Percentiles rank a stretch among this genome's conserved stretches.
Conservation (phyloP, 2,113 vertebrate species). For the Petromus typicus region DNA sequence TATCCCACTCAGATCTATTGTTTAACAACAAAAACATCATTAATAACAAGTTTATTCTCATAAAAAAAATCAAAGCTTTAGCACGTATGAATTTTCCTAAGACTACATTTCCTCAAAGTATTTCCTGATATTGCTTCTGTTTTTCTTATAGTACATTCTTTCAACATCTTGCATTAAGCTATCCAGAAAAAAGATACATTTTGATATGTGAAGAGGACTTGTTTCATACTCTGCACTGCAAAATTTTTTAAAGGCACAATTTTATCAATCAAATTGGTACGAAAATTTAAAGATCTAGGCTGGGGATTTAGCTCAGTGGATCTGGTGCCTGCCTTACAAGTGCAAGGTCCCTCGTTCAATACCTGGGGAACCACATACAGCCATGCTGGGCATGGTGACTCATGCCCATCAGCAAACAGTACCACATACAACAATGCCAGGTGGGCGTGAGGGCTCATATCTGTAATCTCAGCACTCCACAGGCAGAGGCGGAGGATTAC, state of each 20-base stretch:
- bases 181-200: neutral
- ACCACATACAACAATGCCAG: too few species aligned
- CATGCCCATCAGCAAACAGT: too few species aligned
- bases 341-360: too few species aligned
- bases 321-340: too few species aligned
- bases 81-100: neutral
- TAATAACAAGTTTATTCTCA: conserved; percentile 32
- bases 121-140: neutral
- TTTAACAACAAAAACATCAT: conserved; percentile 71
- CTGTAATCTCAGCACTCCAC: too few species aligned
- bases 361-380: too few species aligned
- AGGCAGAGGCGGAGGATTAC: too few species aligned
- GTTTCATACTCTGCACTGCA: neutral
- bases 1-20: conserved; percentile 98
- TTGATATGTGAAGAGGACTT: neutral
- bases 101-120: neutral
- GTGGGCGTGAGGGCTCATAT: too few species aligned
- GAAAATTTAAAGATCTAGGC: neutral
- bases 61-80: conserved; percentile 25
- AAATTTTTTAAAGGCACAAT: neutral
- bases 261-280: neutral
- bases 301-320: too few species aligned
- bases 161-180: neutral
- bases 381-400: too few species aligned
- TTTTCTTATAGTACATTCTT: conserved; percentile 1